phyloP scores from a whole-genome alignment of 2,113 vertebrate genomes.

The Aptenodytes forsteri region DNA sequence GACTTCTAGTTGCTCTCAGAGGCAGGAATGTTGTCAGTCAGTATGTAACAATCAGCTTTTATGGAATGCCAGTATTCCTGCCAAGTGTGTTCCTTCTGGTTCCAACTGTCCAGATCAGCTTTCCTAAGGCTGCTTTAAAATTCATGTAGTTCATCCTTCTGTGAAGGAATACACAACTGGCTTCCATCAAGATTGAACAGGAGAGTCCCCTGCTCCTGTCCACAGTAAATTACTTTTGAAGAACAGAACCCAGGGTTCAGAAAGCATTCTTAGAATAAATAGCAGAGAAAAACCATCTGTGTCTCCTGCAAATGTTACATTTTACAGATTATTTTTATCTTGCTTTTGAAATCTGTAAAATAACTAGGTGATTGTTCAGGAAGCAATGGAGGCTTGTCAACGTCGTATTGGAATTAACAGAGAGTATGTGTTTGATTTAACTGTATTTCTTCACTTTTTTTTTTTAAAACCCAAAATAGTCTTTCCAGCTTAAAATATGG shows the following conservation, averaged over 20 bases:
- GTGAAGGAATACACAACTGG: neutral
- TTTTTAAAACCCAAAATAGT: neutral
- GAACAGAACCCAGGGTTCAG: neutral
- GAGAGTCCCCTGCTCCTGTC: neutral
- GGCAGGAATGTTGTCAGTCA: slow-evolving; percentile 22
- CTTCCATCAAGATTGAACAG: neutral
- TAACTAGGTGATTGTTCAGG: neutral
- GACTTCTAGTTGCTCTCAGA: neutral
- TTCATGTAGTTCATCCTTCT: neutral
- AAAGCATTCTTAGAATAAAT: neutral
- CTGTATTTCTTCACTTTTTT: neutral
- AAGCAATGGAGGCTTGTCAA: neutral
- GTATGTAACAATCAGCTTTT: slow-evolving; percentile 5
- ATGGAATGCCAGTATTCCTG: neutral
- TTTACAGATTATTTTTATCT: neutral
- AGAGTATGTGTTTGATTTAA: neutral
- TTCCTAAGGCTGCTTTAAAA: slow-evolving; percentile 26
- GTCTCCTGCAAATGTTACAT: neutral
- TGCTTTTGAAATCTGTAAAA: neutral
- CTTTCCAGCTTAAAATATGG: neutral
- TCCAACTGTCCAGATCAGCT: neutral
- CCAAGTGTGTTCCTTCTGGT: neutral
- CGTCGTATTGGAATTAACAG: neutral
- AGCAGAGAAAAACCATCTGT: neutral
- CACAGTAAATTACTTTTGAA: neutral